Conservation (phyloP, 2,888 invertebrate species). For the Cheilosia urbana region DNA sequence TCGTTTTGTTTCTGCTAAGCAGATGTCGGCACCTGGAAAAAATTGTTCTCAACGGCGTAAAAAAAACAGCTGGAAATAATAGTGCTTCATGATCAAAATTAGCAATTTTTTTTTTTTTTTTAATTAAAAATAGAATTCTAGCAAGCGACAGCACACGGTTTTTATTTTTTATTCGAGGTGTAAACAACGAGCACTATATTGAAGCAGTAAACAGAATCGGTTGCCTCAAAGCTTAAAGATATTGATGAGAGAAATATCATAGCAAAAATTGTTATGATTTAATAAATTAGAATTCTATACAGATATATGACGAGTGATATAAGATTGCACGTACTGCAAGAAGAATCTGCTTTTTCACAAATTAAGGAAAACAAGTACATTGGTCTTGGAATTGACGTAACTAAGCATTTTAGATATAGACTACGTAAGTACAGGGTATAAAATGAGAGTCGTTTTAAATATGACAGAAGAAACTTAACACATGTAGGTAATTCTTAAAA, state of each 20-base stretch:
- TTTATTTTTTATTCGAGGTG: constrained; percentile 1
- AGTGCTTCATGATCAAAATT: constrained; percentile 17
- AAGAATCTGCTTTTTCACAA: no score
- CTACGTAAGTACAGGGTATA: no score
- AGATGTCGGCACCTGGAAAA: constrained; percentile 21
- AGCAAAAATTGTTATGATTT: neutral
- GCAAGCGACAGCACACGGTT: constrained; percentile 16
- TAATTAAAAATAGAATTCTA: constrained; percentile 22
- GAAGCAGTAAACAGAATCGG: neutral
- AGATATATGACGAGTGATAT: no score
- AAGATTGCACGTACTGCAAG: no score
- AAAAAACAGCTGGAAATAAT: constrained; percentile 21
- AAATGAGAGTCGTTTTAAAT: no score
- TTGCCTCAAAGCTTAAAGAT: neutral
- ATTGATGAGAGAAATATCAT: neutral
- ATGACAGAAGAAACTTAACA: no score
- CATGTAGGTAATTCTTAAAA: no score
- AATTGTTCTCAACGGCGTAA: constrained; percentile 10
- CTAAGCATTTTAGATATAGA: no score
- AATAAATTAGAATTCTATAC: neutral
- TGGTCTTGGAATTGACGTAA: no score
- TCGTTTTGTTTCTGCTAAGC: neutral
- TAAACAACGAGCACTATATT: constrained; percentile 4
- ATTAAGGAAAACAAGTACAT: no score
- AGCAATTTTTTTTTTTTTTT: neutral